Evolutionary conservation across 2,888 invertebrate species (phyloP).

Genomic region (Ornithoptera priamus): DNA sequence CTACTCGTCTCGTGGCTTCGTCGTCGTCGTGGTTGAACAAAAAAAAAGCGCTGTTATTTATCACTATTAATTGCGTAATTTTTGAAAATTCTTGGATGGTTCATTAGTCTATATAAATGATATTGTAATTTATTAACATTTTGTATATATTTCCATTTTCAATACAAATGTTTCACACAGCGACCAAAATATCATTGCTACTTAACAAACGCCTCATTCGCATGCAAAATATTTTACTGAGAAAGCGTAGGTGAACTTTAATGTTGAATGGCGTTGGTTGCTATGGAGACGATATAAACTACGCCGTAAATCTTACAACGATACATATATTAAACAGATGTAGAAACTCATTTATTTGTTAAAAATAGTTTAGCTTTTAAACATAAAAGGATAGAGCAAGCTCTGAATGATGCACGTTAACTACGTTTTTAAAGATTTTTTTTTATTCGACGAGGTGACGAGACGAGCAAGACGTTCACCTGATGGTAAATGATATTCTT

Average conservation of each 20-base stretch:
- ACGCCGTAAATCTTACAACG: neutral
- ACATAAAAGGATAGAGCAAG: neutral
- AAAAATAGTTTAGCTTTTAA: neutral
- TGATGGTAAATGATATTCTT: too few species aligned
- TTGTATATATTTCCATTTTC: neutral
- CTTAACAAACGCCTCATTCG: constrained; percentile 20
- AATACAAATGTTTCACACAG: neutral
- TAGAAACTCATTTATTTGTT: neutral
- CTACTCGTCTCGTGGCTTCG: too few species aligned
- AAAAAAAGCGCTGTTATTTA: too few species aligned
- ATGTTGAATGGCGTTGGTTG: constrained; percentile 10
- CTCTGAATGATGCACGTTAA: too few species aligned
- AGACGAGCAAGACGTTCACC: too few species aligned
- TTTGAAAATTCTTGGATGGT: too few species aligned
- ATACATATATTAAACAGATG: neutral
- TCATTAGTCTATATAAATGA: too few species aligned
- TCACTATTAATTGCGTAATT: too few species aligned
- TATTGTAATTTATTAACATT: too few species aligned
- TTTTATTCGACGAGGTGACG: too few species aligned
- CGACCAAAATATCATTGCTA: constrained; percentile 7
- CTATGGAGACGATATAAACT: constrained; percentile 14
- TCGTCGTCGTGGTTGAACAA: too few species aligned
- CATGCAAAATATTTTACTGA: constrained; percentile 21
- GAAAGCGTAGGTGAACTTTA: constrained; percentile 23
- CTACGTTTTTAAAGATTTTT: too few species aligned